These are phyloP conservation scores for Zoroaster sp. DNA, from an alignment of 53 echinoderm and acorn worm genomes.

Conservation along the genomic window DNA sequence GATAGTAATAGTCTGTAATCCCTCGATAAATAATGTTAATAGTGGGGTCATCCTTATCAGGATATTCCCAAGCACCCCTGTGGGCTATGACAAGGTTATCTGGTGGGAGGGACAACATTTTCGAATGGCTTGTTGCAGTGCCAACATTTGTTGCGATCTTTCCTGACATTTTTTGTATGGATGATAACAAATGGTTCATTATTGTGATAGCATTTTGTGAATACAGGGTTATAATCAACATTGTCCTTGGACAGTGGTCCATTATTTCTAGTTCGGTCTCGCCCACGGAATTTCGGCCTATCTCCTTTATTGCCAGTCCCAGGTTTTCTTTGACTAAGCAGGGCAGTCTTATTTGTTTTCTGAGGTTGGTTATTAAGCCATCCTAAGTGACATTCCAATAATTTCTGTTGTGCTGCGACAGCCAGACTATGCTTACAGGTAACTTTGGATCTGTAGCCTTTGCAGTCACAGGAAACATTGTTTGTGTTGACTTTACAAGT, in stretches of 20 bases:
- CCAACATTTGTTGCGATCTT: constrained; percentile 34
- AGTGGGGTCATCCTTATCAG: not conserved
- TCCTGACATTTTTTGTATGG: constrained; percentile 18
- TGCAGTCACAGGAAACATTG: constrained; percentile 45
- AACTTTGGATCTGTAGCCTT: constrained; percentile 44
- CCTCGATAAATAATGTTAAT: not conserved
- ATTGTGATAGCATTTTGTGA: constrained; percentile 48
- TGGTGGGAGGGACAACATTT: constrained; percentile 29
- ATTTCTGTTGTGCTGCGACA: constrained; percentile 19
- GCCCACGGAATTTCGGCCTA: not conserved
- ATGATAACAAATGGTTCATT: constrained; percentile 12
- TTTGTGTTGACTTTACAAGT: constrained; percentile 20
- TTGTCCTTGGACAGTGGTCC: not conserved
- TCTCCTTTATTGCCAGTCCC: constrained; percentile 47
- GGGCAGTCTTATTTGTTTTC: constrained; percentile 41
- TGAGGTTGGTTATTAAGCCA: constrained; percentile 40
- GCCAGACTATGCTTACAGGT: constrained; percentile 52
- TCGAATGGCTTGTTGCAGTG: constrained; percentile 36
- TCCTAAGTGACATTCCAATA: constrained; percentile 26
- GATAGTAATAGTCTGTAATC: no score
- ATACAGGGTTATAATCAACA: not conserved
- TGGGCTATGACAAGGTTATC: constrained; percentile 24
- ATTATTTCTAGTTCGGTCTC: not conserved
- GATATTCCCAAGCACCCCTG: constrained; percentile 41
- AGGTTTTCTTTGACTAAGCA: constrained; percentile 30